Evolutionary conservation across 64 coral and sea anemone genomes (phyloP), one percentile per base, ranked within the genome.

Genomic region (Orbicella faveolata): DNA sequence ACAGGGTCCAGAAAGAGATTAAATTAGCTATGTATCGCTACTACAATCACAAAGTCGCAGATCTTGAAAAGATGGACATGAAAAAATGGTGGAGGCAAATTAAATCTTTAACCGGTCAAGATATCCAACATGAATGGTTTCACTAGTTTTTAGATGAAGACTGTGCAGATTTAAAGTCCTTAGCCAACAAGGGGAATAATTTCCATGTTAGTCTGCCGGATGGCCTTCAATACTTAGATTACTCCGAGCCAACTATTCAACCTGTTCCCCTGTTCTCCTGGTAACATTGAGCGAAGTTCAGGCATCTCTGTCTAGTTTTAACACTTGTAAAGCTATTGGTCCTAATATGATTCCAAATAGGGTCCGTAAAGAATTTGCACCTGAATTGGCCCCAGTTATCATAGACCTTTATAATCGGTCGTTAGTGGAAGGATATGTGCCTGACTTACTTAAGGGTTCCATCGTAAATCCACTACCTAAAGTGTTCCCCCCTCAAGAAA

Each of bases 21-120:
- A 89, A 80, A 23, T 52, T n/a, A 62, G 88, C 88, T 34, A 94
- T 77, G 79, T 61, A 94, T 73, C 57, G 80, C 26, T 94, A 74
- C 21, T 94, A 89, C 63, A 18, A 84, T 21, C 73, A 84, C 48
- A 94, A 89, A 78, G 92, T 94, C 26, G 72, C 34, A 66, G 57
- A 89, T 34, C 66, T 89, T 51, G 87, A 89, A 78, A n/a, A 83
- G 20, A 89, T 30, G 30, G 30, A 62, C 34, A 1, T 65, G 20
- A 65, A 65, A 65, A 78, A 78, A 23, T 78, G 16, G 37, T 78
- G 75, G 36, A 78, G 36, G 75, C 75, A 78, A 78, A 51, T 78
- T 18, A 52, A 78, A 52, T 78, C 75, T 51, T 37, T 2, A 18
- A 78, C 75, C 41, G 75, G 41, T 18, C 36, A 78, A 78, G 75